Base-by-base conservation (phyloP, 1,140 invertebrate species). In the Chironomus striatipennis region DNA sequence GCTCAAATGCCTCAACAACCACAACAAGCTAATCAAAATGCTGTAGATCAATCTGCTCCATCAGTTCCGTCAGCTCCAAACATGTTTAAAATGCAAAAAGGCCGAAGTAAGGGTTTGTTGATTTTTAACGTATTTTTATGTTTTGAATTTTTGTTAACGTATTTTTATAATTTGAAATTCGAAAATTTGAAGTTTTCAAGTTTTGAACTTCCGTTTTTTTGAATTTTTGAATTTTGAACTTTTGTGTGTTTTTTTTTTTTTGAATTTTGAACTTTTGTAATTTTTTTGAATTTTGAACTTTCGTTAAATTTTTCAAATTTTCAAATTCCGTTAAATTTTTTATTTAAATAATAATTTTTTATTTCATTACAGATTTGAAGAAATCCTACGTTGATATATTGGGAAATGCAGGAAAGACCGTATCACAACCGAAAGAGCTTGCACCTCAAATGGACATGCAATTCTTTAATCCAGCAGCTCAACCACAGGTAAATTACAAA, bases 371-470 rank as follows among this genome's bases (percentile, higher is more conserved):
- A 92, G 91, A 89, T 79, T 84, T 90, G 77, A 88, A 91, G 81
- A 89, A 89, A 79, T 90, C 90, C 73, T 96, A 96, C 82, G 91
- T 95, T 74, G 93, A 96, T 83, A 90, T 95, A 42, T 90, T 95
- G 82, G 93, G 93, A 85, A 89, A 90, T 24, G 84, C 85, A 76
- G 87, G 87, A 21, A 83, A 81, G 24, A 83, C 83, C 73, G 79
- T 81, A 75, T 76, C 79, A n/a, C 79, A 82, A 75, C 79, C 84
- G 5, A 77, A 84, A 12, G 81, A 85, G 12, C 82, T 79, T 76
- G 80, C 85, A 75, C 80, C 86, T 75, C 85, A 84, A 6, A 85
- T 84, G 3, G 81, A 82, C 17, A 80, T 82, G 81, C 85, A 70
- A 70, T 70, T 70, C 18, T 70, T 70, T 12, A 70, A 70, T 70